Evolutionary conservation across 2,113 vertebrate genomes (phyloP), one percentile per base, ranked within the genome.

Genomic region (Toxostoma redivivum): DNA sequence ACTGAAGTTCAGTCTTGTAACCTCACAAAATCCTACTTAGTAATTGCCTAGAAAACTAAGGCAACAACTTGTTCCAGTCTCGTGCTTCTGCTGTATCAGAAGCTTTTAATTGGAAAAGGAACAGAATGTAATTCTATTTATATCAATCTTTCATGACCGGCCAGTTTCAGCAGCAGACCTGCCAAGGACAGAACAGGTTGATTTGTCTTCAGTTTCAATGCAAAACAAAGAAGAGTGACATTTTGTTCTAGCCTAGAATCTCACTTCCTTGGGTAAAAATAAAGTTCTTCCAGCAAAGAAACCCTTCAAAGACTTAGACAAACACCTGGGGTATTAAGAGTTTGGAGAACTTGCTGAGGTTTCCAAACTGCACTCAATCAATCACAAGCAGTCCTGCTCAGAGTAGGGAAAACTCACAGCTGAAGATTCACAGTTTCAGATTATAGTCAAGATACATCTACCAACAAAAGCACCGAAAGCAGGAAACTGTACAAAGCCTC

Each of bases 1-100:
- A 97, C 71, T 91, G 65, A 72, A 94, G 94, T 94, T 91, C 90
- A 92, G 42, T 87, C 86, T 77, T 57, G 47, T 87, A 95, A 93
- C 71, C 90, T 91, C 81, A 88, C 51, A 83, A 86, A 92, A 77
- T 38, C 38, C 38, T 21, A 4, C 60, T 79, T 16, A 47, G 73
- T 47, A 93, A 80, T 57, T 91, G 30, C 92, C 71, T 51, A 48
- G 15, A 71, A 71, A 90, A 53, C 66, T 74, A 85, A 86, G 17
- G 47, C 69, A 91, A 74, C 85, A 92, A 57, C 66, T 90, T 88
- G 74, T 77, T 90, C 85, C 54, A 51, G 33, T 70, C 93, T 78
- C 2, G 0, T 92, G 88, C 76, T 88, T 88, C 23, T 45, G 70
- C 47, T 15, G 1, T 62, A 82, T 80, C 84, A 91, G 69, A 37